Base-by-base conservation (phyloP, 2,888 invertebrate species). In the Achlya flavicornis region DNA sequence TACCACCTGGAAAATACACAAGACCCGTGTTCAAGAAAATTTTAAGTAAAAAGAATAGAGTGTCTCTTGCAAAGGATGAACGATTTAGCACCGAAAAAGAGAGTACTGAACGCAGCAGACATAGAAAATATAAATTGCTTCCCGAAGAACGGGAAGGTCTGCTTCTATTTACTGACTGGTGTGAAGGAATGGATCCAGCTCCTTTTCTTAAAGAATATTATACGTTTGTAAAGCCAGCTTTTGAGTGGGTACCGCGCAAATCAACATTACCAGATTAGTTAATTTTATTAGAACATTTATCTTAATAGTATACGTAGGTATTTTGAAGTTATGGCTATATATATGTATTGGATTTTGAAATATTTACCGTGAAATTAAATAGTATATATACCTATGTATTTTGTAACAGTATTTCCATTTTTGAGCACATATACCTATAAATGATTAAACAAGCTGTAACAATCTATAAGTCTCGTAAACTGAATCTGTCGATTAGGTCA, bases 91-190 rank as follows among this genome's bases (percentile, higher is more conserved):
- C 76, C 1, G 69, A 73, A 66, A 61, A 79, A 46, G 65, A 70
- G 32, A 77, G 76, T 62, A 84, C 82, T 16, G 77, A 80, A 63
- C 77, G 82, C 19, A 64, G 71, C 6, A 84, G 79, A 66, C 71
- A 71, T 1, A 84, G 74, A 69, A 88, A 81, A 68, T 87, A 85
- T 74, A 92, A 84, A 80, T 70, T 93, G 66, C 75, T 86, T 7
- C 63, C 75, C 19, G 91, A 91, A 63, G 93, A 93, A 73, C 81
- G 74, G 59, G 88, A 92, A 63, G 90, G 87, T 16, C 77, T 93
- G 61, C 19, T 85, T 61, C 62, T 89, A 19, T 93, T 93, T 73
- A 92, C 93, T 4, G 87, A 93, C 32, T 93, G 93, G 93, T 92
- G 93, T 69, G 90, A 92, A 48, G 92, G 90, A 48, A 80, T 79